Evolutionary conservation across 1,140 invertebrate species (phyloP).

Genomic region (Hyles euphorbiae): DNA sequence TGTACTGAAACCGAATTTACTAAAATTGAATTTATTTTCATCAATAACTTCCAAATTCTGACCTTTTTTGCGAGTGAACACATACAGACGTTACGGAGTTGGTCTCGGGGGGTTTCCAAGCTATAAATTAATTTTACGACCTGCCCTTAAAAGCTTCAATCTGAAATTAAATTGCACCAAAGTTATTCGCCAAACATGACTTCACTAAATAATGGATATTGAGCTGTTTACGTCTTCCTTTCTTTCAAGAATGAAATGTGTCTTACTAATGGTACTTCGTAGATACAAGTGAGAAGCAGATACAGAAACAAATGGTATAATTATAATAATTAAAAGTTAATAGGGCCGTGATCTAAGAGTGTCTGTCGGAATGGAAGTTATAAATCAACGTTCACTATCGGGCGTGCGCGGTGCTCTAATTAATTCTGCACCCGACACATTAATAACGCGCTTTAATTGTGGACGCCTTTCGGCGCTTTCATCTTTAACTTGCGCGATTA

Average conservation of each 20-base stretch:
- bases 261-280: too few species aligned
- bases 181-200: constrained; percentile 4
- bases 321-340: constrained; percentile 1
- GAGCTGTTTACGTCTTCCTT: neutral
- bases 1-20: too few species aligned
- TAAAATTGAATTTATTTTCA: too few species aligned
- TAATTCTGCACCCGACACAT: constrained; percentile 30
- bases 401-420: constrained; percentile 24
- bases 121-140: constrained; percentile 14
- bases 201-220: neutral
- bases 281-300: too few species aligned
- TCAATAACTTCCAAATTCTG: too few species aligned
- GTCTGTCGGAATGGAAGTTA: constrained; percentile 20
- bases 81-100: too few species aligned
- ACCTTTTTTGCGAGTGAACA: too few species aligned
- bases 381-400: constrained; percentile 34
- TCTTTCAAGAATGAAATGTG: neutral
- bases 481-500: constrained; percentile 33
- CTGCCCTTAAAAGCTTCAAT: constrained; percentile 12
- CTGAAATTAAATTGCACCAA: constrained; percentile 11
- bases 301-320: too few species aligned
- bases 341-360: constrained; percentile 17
- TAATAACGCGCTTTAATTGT: constrained; percentile 32
- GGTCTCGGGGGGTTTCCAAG: neutral
- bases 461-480: constrained; percentile 26